Conservation (phyloP, 2,888 invertebrate genomes). For the Rotaria magnacalcarata region DNA sequence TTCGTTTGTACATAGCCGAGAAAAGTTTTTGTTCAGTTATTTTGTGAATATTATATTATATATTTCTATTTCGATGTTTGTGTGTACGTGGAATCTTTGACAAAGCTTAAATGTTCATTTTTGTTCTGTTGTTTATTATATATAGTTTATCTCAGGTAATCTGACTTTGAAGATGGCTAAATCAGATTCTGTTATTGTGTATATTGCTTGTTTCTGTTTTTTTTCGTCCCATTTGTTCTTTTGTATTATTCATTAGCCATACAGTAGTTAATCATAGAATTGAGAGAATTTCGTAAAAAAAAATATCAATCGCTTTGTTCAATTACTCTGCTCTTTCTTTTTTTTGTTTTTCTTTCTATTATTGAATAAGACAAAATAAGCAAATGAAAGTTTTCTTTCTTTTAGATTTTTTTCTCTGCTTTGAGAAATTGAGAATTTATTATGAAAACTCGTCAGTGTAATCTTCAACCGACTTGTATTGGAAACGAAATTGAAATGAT, state of each 20-base stretch:
- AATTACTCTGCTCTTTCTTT: neutral
- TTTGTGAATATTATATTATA: constrained; percentile 15
- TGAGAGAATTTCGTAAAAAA: neutral
- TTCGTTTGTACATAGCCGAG: neutral
- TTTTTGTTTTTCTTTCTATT: neutral
- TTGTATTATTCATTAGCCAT: neutral
- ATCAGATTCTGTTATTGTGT: neutral
- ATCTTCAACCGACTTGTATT: no score
- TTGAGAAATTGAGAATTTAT: neutral
- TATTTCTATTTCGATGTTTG: no score
- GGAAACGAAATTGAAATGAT: no score
- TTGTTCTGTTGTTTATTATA: neutral
- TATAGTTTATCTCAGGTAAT: neutral
- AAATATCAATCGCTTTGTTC: neutral
- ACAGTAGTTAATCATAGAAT: constrained; percentile 18
- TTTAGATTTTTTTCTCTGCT: neutral
- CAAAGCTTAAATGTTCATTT: neutral
- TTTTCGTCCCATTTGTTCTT: neutral
- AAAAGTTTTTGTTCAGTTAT: neutral
- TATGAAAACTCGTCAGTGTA: no score
- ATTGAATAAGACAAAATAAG: neutral
- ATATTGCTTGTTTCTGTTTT: neutral
- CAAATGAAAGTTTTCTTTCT: neutral
- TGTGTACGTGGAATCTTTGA: neutral
- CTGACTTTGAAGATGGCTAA: neutral